Conservation (phyloP, 2,797 vertebrate species). For the Pangasius krempfi region DNA sequence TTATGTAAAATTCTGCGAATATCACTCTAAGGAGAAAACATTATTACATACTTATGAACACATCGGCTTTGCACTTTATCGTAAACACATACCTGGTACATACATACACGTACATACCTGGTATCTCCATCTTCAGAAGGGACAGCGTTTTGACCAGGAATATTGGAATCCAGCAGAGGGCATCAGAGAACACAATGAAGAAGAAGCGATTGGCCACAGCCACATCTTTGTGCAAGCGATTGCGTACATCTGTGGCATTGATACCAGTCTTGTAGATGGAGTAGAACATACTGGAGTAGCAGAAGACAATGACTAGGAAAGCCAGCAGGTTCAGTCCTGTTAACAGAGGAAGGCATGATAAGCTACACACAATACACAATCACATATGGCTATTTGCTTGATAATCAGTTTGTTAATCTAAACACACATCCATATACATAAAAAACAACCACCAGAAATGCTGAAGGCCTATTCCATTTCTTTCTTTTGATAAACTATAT, state of each 20-base stretch:
- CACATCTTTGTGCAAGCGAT: slow-evolving; percentile 73
- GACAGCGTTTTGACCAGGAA: slow-evolving; percentile 82
- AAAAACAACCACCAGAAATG: background rate
- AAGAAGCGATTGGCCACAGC: slow-evolving; percentile 80
- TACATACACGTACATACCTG: slow-evolving; percentile 63
- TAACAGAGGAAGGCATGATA: slow-evolving; percentile 36
- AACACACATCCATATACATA: background rate
- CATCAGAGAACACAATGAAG: slow-evolving; percentile 87
- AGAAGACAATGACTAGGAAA: slow-evolving; percentile 77
- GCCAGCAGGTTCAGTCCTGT: slow-evolving; percentile 80
- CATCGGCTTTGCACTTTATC: background rate
- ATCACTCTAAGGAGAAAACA: background rate
- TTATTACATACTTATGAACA: background rate
- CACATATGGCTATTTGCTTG: background rate
- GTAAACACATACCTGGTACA: too few relatives aligned
- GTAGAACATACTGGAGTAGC: slow-evolving; percentile 80
- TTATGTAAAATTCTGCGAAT: too few relatives aligned
- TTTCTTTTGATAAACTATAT: background rate
- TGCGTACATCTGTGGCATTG: slow-evolving; percentile 75
- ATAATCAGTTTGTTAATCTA: background rate
- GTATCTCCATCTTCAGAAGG: slow-evolving; percentile 79
- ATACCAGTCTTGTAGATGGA: slow-evolving; percentile 81
- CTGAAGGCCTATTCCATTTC: background rate
- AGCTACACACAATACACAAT: background rate
- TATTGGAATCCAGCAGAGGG: slow-evolving; percentile 89